A percentile compares a stretch with the other conserved stretches of the same genome.
These are phyloP conservation scores for Pteruthius melanotis DNA, from an alignment of 2,113 vertebrate species.

Conservation along the genomic window DNA sequence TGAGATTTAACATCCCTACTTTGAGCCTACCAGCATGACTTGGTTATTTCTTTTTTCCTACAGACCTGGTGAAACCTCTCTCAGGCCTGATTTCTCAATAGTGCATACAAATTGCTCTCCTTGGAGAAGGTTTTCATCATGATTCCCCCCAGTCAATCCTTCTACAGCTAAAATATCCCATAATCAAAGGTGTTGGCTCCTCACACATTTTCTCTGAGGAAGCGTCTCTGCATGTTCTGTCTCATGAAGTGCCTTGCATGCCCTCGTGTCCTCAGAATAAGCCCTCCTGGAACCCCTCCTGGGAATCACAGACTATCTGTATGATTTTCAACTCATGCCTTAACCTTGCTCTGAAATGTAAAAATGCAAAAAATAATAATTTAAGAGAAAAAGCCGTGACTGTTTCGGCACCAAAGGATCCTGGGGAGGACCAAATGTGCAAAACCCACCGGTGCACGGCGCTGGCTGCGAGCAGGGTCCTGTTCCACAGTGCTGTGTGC, in stretches of 20 bases:
- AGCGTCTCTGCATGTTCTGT: neutral
- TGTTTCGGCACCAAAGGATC: neutral
- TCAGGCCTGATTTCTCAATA: constrained; percentile 17
- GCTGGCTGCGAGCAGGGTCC: neutral
- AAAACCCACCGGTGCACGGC: accelerated
- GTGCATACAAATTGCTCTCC: constrained; percentile 10
- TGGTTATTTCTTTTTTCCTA: neutral
- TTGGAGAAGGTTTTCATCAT: constrained; percentile 3
- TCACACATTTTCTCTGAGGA: neutral
- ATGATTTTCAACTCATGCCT: neutral
- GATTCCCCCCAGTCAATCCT: neutral
- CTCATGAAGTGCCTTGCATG: neutral
- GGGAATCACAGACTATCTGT: neutral
- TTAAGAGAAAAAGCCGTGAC: neutral
- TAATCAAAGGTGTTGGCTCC: constrained; percentile 17
- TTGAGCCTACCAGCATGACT: neutral
- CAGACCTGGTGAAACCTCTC: neutral
- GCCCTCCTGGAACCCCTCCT: neutral
- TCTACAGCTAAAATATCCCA: neutral
- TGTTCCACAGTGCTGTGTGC: accelerated
- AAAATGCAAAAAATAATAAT: neutral
- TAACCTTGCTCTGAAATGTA: neutral
- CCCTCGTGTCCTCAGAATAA: neutral
- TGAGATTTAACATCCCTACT: neutral
- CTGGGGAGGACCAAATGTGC: neutral